Evolutionary conservation across 2,797 vertebrate species (phyloP), one percentile per base, ranked within the genome.

Genomic region (Urophycis tenuis): DNA sequence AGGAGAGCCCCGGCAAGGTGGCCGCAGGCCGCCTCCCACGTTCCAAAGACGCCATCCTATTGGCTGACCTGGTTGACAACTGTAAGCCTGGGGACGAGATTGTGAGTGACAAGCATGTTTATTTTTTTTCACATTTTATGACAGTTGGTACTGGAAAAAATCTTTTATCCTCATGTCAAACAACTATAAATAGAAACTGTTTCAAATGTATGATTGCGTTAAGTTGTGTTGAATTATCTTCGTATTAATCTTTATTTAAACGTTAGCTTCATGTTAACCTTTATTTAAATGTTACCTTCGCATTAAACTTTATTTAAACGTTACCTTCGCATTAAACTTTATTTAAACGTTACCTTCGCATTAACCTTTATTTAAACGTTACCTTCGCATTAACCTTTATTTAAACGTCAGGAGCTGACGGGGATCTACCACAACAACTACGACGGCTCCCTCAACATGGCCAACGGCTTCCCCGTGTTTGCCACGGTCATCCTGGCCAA

Each of bases 381-480:
- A 99, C 7, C 53, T 60, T 60, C 7, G 53, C 10, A n/a, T 60
- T 17, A 5, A 70, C 11, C 29, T 70, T 70, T 7, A 31, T 22
- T 31, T 33, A 30, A 30, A 0, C 2, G 0, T 12, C 81, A 99
- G 97, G 97, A 99, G 81, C 92, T 99, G 77, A 99, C 97, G 0
- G 97, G 98, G 9, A 96, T 99, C 89, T 99, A 99, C 84, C 95
- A 98, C 90, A 99, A 99, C 91, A 99, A 99, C 91, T 99, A 99
- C 0, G 97, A 99, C 0, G 97, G 97, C 79, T 97, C 97, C 10
- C 93, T 99, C 45, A 99, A 99, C 90, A 96, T 95, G 60, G 92
- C 96, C 34, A 96, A 97, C 0, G 98, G 98, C 32, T 99, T 99
- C 86, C 98, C 98, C 0, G 96, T 99, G 53, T 99, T 99, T 0